Conservation (phyloP, 2,888 invertebrate species). For the Chirona hameri region DNA sequence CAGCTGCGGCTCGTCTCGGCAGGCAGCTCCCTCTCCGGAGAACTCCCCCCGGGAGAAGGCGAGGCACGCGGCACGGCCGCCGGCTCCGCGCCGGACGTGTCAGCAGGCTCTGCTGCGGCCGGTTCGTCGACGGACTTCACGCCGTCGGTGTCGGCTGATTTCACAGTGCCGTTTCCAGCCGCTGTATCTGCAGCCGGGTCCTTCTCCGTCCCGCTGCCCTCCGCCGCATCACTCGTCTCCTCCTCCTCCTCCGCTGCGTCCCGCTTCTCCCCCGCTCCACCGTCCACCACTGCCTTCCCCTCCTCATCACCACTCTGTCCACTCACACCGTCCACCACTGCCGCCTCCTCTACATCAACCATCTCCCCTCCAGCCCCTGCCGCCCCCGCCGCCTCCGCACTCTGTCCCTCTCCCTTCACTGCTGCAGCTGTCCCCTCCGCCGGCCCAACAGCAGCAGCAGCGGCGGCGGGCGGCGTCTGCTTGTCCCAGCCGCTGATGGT, state of each 20-base stretch:
- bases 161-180: not conserved
- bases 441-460: no score
- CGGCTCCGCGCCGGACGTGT: not conserved
- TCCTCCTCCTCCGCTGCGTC: not conserved
- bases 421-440: not conserved
- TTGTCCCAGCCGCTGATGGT: conserved; percentile 75
- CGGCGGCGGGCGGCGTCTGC: not conserved
- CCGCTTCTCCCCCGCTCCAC: not conserved
- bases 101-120: not conserved
- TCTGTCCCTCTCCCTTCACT: not conserved
- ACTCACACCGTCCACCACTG: not conserved
- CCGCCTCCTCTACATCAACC: not conserved
- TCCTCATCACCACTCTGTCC: not conserved
- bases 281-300: not conserved
- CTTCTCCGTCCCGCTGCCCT: not conserved
- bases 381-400: not conserved
- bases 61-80: not conserved
- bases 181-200: not conserved
- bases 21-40: conserved; percentile 33
- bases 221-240: not conserved
- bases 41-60: conserved; percentile 25
- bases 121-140: not conserved
- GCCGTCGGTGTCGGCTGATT: not conserved
- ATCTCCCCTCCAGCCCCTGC: not conserved
- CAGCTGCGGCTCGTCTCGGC: conserved; percentile 34